Evolutionary conservation across 1,140 invertebrate genomes (phyloP).

Genomic region (Calosoma granatense): DNA sequence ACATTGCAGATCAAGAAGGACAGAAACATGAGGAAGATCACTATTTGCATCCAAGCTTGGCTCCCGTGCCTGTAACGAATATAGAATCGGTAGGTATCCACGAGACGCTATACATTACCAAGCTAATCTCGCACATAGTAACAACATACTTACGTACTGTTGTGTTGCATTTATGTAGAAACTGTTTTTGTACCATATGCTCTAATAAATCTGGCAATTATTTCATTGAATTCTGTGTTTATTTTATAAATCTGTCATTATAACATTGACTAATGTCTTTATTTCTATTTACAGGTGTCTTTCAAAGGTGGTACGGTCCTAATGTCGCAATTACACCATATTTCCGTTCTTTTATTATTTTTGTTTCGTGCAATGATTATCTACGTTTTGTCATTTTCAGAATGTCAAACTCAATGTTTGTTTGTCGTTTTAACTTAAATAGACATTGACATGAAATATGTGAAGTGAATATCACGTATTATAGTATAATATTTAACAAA

Average conservation of each 20-base stretch:
- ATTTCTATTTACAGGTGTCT: background rate
- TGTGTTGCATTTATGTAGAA: background rate
- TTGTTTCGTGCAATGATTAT: too few relatives aligned
- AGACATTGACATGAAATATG: too few relatives aligned
- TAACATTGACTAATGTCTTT: background rate
- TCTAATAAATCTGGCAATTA: background rate
- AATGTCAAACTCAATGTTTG: too few relatives aligned
- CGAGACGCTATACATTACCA: too few relatives aligned
- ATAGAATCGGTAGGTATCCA: conserved; percentile 52
- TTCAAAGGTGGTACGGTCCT: background rate
- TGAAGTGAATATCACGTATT: too few relatives aligned
- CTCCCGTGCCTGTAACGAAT: conserved; percentile 35
- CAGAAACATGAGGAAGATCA: conserved; percentile 49
- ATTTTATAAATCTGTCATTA: background rate
- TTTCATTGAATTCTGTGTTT: background rate
- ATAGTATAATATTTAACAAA: too few relatives aligned
- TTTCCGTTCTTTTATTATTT: too few relatives aligned
- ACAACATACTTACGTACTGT: conserved; percentile 12
- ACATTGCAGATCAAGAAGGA: conserved; percentile 32
- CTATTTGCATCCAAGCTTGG: conserved; percentile 74
- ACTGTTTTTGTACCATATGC: background rate
- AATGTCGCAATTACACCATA: too few relatives aligned
- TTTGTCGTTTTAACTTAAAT: too few relatives aligned
- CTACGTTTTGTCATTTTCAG: too few relatives aligned
- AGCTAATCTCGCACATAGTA: too few relatives aligned